A percentile compares a stretch with the other conserved stretches of the same genome.
phyloP scores from a whole-genome alignment of 2,113 vertebrate species.

The Opisthocomus hoazin region DNA sequence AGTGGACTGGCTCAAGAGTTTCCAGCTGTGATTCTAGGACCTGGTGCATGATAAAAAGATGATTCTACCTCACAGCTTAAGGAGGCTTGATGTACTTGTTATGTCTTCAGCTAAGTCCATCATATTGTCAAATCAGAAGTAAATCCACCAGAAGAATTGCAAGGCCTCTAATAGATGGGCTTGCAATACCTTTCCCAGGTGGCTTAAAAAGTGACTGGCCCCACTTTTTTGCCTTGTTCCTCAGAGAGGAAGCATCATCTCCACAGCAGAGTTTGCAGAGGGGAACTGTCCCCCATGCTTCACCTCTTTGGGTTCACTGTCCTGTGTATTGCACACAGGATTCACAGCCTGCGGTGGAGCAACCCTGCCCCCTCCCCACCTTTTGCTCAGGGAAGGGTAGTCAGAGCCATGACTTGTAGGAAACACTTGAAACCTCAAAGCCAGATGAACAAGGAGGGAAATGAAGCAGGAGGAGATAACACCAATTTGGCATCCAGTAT shows the following conservation, averaged over 20 bases:
- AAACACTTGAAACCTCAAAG: background rate
- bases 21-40: background rate
- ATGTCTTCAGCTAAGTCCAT: background rate
- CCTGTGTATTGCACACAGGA: too few species aligned
- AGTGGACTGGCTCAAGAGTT: background rate
- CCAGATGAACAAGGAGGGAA: background rate
- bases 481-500: background rate
- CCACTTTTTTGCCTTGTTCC: background rate
- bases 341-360: background rate
- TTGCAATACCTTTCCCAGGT: background rate
- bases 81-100: rapidly evolving
- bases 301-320: background rate
- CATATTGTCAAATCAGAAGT: background rate
- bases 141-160: background rate
- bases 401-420: background rate
- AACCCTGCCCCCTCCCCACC: background rate
- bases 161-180: background rate
- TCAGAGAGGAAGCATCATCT: background rate
- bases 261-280: background rate
- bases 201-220: background rate
- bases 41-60: background rate
- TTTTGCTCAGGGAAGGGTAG: background rate
- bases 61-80: background rate
- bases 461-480: background rate
- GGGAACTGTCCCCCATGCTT: rapidly evolving